Evolutionary conservation across 2,888 invertebrate genomes (phyloP).

Genomic region (Cheilosia vulpina): DNA sequence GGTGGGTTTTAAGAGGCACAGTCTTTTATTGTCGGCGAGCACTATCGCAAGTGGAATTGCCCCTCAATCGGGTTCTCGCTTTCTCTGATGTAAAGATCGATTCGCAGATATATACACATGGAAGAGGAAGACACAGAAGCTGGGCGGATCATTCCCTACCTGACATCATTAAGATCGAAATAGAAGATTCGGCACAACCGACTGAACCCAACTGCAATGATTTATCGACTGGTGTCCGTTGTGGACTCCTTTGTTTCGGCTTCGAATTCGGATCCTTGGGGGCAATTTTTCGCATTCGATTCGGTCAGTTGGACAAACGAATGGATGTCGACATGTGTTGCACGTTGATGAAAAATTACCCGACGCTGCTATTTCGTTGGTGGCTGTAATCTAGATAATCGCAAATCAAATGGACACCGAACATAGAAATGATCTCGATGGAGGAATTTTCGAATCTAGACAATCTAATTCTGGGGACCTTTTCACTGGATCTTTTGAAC

Average conservation of each 20-base stretch:
- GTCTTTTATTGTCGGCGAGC: conserved; percentile 30
- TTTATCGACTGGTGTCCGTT: conserved; percentile 58
- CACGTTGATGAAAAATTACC: conserved; percentile 69
- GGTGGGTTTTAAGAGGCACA: background rate
- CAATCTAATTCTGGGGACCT: conserved; percentile 22
- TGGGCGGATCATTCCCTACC: conserved; percentile 74
- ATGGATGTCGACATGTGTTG: conserved; percentile 70
- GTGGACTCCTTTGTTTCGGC: conserved; percentile 28
- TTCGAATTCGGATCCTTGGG: too few species aligned
- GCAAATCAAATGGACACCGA: conserved; percentile 73
- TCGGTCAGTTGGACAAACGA: conserved; percentile 66
- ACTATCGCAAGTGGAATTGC: conserved; percentile 65
- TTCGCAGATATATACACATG: conserved; percentile 56
- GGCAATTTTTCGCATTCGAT: conserved; percentile 31
- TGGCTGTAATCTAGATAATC: conserved; percentile 67
- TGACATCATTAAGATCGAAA: conserved; percentile 75
- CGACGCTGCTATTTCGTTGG: conserved; percentile 47
- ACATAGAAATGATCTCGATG: conserved; percentile 70
- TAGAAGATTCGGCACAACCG: conserved; percentile 72
- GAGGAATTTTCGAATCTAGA: conserved; percentile 48
- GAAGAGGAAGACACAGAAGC: conserved; percentile 69
- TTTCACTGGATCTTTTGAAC: conserved; percentile 11
- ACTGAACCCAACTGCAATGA: conserved; percentile 63
- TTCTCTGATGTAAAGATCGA: conserved; percentile 66
- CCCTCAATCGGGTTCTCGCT: conserved; percentile 52